Conservation (phyloP, 2,797 vertebrate genomes). For the Muscicapa comitata region DNA sequence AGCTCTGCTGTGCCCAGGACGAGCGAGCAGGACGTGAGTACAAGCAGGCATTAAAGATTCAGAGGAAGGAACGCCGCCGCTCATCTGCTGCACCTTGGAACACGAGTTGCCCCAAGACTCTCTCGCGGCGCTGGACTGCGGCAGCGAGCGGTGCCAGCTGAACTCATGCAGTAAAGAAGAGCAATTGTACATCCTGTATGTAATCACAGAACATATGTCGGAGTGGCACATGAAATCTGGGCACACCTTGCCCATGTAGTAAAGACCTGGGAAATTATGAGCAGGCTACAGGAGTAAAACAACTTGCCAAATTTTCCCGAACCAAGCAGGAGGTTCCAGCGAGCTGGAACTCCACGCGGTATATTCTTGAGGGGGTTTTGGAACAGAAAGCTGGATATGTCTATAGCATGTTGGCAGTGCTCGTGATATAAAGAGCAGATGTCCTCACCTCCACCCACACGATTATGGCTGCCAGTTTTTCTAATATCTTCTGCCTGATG, state of each 20-base stretch:
- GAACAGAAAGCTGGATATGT: constrained; percentile 62
- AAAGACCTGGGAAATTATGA: constrained; percentile 51
- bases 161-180: constrained; percentile 59
- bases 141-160: constrained; percentile 7
- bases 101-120: constrained; percentile 12
- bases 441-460: constrained; percentile 64
- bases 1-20: neutral
- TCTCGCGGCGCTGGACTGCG: neutral
- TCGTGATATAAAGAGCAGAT: constrained; percentile 65
- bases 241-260: constrained; percentile 51
- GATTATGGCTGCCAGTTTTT: constrained; percentile 61
- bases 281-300: constrained; percentile 49
- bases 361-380: constrained; percentile 68
- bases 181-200: constrained; percentile 61
- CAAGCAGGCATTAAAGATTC: neutral
- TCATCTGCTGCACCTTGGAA: neutral
- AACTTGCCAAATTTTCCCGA: constrained; percentile 47
- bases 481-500: constrained; percentile 66
- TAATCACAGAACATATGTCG: constrained; percentile 56
- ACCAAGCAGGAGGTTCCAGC: constrained; percentile 64
- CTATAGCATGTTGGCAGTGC: constrained; percentile 54
- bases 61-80: neutral
- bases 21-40: neutral
- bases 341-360: constrained; percentile 38
- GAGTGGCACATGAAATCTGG: constrained; percentile 59